phyloP scores from a whole-genome alignment of 2,113 vertebrate species.

The Pelodiscus sinensis region DNA sequence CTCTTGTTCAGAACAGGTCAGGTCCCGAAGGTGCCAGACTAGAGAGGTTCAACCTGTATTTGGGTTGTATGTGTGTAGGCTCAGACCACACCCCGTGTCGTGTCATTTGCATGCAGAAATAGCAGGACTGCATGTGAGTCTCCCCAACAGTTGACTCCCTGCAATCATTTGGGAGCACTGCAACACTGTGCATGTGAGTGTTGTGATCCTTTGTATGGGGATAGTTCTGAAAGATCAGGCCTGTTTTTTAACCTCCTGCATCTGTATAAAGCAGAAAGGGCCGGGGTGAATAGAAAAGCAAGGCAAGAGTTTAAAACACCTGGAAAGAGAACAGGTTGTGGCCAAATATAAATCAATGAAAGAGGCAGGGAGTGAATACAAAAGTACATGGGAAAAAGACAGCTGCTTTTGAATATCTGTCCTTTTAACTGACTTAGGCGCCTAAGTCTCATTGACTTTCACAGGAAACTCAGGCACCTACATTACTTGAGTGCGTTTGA shows the following conservation, averaged over 20 bases:
- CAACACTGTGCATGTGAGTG: accelerated
- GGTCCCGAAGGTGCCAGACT: too few species aligned
- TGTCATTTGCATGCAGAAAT: not conserved
- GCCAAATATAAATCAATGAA: not conserved
- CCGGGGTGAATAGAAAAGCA: not conserved
- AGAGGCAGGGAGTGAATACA: not conserved
- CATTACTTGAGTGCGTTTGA: not conserved
- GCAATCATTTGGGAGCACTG: accelerated
- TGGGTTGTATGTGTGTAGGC: not conserved
- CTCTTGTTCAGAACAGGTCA: too few species aligned
- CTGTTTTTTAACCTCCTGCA: not conserved
- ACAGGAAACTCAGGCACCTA: not conserved
- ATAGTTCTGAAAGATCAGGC: not conserved
- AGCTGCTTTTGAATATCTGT: too few species aligned
- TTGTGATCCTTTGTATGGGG: accelerated
- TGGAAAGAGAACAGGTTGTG: not conserved
- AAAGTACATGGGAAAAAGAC: not conserved
- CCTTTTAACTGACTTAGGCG: not conserved
- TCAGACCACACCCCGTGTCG: too few species aligned
- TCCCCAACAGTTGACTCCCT: not conserved
- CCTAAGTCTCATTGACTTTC: not conserved
- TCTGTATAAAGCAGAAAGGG: accelerated
- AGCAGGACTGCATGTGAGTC: not conserved
- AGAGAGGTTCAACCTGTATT: too few species aligned
- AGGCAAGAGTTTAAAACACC: not conserved